Conservation (phyloP, 1,140 invertebrate genomes). For the Diploscapter pachys region DNA sequence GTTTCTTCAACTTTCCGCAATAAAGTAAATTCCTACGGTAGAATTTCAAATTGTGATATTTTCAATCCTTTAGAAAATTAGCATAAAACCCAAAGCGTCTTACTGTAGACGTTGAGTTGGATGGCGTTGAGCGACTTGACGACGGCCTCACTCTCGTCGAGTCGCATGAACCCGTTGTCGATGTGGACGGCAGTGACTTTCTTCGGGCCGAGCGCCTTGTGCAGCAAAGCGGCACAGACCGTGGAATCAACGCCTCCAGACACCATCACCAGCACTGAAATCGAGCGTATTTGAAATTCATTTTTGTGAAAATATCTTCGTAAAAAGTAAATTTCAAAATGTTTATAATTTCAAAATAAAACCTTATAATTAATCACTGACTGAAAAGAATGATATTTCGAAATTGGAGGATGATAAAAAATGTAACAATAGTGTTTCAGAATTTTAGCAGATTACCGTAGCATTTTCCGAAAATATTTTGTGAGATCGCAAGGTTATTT, state of each 20-base stretch:
- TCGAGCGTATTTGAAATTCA: not conserved
- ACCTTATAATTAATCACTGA: too few relatives aligned
- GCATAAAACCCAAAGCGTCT: not conserved
- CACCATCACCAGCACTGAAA: constrained; percentile 44
- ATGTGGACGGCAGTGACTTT: constrained; percentile 94
- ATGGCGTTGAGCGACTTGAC: constrained; percentile 78
- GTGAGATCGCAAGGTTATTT: too few relatives aligned
- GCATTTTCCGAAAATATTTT: too few relatives aligned
- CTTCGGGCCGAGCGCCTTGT: constrained; percentile 77
- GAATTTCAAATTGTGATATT: not conserved
- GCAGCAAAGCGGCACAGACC: constrained; percentile 89
- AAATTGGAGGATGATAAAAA: constrained; percentile 6
- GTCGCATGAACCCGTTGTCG: constrained; percentile 96
- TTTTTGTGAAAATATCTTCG: too few relatives aligned
- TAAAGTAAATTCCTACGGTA: too few relatives aligned
- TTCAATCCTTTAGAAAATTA: too few relatives aligned
- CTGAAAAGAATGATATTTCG: not conserved
- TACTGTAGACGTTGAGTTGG: constrained; percentile 72
- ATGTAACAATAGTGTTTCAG: constrained; percentile 11
- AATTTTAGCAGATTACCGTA: too few relatives aligned
- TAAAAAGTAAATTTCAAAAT: too few relatives aligned
- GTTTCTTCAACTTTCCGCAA: too few relatives aligned
- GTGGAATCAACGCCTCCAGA: constrained; percentile 93
- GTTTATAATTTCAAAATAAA: too few relatives aligned
- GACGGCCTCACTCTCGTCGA: constrained; percentile 79